Conservation (phyloP, 2,888 invertebrate genomes). For the Acrobasis repandana region DNA sequence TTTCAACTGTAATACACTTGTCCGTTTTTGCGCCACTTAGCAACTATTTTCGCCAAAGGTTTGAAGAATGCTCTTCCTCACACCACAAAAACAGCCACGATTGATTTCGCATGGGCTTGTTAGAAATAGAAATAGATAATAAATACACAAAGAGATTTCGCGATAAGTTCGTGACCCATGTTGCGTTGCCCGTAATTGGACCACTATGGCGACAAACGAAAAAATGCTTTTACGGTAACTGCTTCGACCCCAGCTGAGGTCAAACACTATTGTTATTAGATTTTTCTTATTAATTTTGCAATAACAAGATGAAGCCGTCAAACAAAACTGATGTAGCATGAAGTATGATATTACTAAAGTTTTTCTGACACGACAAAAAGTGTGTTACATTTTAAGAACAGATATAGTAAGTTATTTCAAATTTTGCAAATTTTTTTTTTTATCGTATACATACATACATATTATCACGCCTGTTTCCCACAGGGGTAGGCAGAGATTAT, state of each 20-base stretch:
- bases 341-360: neutral
- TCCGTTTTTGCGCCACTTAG: neutral
- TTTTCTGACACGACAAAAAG: neutral
- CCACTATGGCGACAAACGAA: slow-evolving; percentile 1
- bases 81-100: neutral
- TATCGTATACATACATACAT: no score
- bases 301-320: slow-evolving; percentile 6
- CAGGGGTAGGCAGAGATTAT: no score
- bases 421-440: no score
- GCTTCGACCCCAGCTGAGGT: slow-evolving; percentile 20
- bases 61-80: neutral
- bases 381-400: no score
- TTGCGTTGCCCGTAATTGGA: slow-evolving; percentile 1
- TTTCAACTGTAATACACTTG: neutral
- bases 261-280: neutral
- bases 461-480: no score
- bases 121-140: neutral
- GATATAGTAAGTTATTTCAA: no score
- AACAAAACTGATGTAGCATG: slow-evolving; percentile 1
- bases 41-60: neutral
- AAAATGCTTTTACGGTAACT: slow-evolving; percentile 18
- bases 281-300: neutral
- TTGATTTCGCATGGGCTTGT: slow-evolving; percentile 1
- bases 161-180: slow-evolving; percentile 2
- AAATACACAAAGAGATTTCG: neutral